Evolutionary conservation across 1,140 invertebrate species (phyloP).

Genomic region (Heliconius melpomene): DNA sequence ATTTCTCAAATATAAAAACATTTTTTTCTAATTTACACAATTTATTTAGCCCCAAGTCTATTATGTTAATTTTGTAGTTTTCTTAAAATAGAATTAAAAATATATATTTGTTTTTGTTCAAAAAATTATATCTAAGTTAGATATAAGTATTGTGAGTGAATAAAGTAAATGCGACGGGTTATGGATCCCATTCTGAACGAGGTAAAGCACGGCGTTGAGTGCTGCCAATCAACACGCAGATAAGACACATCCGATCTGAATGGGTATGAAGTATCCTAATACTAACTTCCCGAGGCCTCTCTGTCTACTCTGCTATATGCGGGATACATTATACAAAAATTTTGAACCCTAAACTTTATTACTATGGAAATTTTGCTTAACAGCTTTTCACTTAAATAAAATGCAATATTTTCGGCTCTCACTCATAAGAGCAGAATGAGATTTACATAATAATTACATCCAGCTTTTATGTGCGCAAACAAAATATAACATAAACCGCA

Average conservation of each 20-base stretch:
- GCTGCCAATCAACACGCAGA: too few species aligned
- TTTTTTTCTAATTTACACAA: conserved; percentile 19
- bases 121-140: too few species aligned
- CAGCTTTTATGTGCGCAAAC: neutral
- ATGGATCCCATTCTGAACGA: too few species aligned
- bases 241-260: too few species aligned
- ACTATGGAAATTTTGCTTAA: neutral
- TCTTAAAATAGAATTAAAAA: neutral
- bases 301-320: neutral
- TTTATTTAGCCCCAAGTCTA: neutral
- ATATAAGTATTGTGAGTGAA: too few species aligned
- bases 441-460: conserved; percentile 22
- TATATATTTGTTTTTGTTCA: too few species aligned
- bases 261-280: neutral
- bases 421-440: neutral
- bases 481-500: conserved; percentile 22
- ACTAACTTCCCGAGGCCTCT: neutral
- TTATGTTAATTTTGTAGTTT: neutral
- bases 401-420: conserved; percentile 12
- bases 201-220: too few species aligned
- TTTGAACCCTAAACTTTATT: neutral
- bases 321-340: neutral
- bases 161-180: too few species aligned
- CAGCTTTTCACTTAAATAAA: conserved; percentile 11
- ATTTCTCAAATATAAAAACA: conserved; percentile 10